phyloP scores from a whole-genome alignment of 2,113 vertebrate species.

The Benthochromis sp. region DNA sequence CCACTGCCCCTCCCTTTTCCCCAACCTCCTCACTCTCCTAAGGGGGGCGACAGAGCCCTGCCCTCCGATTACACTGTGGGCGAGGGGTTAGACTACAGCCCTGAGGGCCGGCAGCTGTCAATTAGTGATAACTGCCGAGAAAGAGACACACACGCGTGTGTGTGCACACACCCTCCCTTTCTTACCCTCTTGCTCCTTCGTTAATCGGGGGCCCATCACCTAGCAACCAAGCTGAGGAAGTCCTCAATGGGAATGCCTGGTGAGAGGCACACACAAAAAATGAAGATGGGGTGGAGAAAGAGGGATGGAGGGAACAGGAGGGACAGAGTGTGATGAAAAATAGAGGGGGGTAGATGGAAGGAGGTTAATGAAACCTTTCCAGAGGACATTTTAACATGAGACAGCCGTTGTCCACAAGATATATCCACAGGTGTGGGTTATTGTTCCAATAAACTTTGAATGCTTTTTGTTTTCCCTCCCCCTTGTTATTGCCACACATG shows the following conservation, averaged over 20 bases:
- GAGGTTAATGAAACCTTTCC: slow-evolving; percentile 52
- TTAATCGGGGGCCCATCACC: slow-evolving; percentile 86
- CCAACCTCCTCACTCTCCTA: slow-evolving; percentile 64
- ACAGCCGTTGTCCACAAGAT: background rate
- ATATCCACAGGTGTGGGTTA: slow-evolving; percentile 28
- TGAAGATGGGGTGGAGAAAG: slow-evolving; percentile 33
- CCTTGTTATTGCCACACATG: background rate
- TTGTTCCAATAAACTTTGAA: slow-evolving; percentile 5
- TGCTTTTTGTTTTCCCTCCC: background rate
- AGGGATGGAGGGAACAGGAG: slow-evolving; percentile 12
- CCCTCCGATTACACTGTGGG: slow-evolving; percentile 88
- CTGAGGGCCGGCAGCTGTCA: slow-evolving; percentile 97
- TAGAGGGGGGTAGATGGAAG: slow-evolving; percentile 38
- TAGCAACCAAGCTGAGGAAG: slow-evolving; percentile 85
- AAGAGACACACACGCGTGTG: slow-evolving; percentile 37
- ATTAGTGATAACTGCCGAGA: slow-evolving; percentile 91
- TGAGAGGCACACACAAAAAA: slow-evolving; percentile 58
- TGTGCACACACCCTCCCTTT: background rate
- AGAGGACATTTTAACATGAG: slow-evolving; percentile 30
- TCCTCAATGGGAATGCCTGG: slow-evolving; percentile 77
- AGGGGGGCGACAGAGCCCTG: slow-evolving; percentile 79
- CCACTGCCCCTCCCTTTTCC: slow-evolving; percentile 64
- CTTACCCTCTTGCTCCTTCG: slow-evolving; percentile 38
- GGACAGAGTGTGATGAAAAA: slow-evolving; percentile 32
- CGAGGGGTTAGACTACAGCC: slow-evolving; percentile 91